Evolutionary conservation across 2,888 invertebrate genomes (phyloP).

Genomic region (Pemphredon lugubris): DNA sequence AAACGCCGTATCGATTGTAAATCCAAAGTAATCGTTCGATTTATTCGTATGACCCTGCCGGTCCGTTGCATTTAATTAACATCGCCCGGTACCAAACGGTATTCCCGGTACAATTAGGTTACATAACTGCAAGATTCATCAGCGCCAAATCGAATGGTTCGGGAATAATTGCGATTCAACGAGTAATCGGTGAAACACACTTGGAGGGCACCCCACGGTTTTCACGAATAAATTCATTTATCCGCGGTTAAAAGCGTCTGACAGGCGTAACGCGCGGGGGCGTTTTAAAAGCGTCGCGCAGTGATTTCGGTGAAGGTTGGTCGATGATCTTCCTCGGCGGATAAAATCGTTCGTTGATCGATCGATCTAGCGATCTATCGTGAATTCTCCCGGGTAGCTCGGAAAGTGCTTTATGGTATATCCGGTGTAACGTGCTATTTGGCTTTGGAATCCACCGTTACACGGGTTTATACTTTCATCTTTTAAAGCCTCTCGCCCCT

Average conservation of each 20-base stretch:
- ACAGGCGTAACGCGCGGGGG: too few species aligned
- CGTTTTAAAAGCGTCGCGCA: constrained; percentile 10
- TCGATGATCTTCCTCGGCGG: not conserved
- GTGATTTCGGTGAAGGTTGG: constrained; percentile 30
- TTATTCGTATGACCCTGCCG: not conserved
- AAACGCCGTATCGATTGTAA: constrained; percentile 1
- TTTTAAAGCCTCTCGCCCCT: constrained; percentile 52
- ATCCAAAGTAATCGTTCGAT: not conserved
- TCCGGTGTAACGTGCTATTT: constrained; percentile 47
- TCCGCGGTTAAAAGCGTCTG: too few species aligned
- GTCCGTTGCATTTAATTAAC: constrained; percentile 31
- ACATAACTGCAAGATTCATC: constrained; percentile 25
- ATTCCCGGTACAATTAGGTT: constrained; percentile 25
- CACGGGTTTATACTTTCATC: constrained; percentile 56
- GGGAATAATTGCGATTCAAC: constrained; percentile 36
- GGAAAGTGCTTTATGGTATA: constrained; percentile 52
- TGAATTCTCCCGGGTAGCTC: constrained; percentile 13
- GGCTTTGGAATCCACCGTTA: constrained; percentile 51
- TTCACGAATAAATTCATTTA: constrained; percentile 33
- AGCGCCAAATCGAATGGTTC: constrained; percentile 30
- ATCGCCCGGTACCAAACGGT: not conserved
- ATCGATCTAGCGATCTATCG: constrained; percentile 39
- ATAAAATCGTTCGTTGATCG: constrained; percentile 37
- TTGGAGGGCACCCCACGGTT: constrained; percentile 21
- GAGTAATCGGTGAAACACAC: constrained; percentile 31